These are phyloP conservation scores for Meloidogyne floridensis DNA, from an alignment of 1,140 invertebrate species.

Conservation along the genomic window DNA sequence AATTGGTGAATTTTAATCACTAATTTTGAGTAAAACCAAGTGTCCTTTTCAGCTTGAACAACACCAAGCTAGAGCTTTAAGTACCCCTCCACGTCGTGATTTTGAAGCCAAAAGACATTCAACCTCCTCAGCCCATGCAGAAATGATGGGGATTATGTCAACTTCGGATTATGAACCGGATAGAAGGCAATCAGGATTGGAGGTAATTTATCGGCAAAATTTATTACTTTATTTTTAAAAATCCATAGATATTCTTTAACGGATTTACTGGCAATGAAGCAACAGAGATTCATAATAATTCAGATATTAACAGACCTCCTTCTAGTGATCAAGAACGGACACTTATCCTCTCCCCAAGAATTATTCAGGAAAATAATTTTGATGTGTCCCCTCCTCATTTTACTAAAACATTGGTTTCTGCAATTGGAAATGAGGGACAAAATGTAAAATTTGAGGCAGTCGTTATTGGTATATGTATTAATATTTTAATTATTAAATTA, in stretches of 20 bases:
- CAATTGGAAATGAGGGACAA: conserved; percentile 55
- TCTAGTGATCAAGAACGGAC: conserved; percentile 31
- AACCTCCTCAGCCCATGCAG: neutral
- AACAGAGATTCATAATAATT: too few species aligned
- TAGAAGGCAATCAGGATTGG: neutral
- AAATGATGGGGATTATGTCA: conserved; percentile 10
- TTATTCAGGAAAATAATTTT: conserved; percentile 50
- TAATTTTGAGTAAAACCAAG: too few species aligned
- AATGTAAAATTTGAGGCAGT: conserved; percentile 60
- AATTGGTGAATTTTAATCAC: conserved; percentile 5
- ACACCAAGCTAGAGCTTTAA: conserved; percentile 12
- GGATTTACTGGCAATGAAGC: too few species aligned
- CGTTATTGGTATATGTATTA: conserved; percentile 50
- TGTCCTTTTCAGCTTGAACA: neutral
- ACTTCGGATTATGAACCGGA: neutral
- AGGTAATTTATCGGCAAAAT: neutral
- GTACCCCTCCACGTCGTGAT: conserved; percentile 4
- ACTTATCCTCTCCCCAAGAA: conserved; percentile 35
- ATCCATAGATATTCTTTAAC: too few species aligned
- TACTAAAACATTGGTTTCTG: conserved; percentile 59
- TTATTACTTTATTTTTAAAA: too few species aligned
- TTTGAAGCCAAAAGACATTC: neutral
- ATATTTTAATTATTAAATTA: conserved; percentile 22
- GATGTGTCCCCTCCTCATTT: conserved; percentile 61
- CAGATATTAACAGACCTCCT: neutral